Conservation (phyloP, 2,888 invertebrate genomes). For the Drosophila siamana region DNA sequence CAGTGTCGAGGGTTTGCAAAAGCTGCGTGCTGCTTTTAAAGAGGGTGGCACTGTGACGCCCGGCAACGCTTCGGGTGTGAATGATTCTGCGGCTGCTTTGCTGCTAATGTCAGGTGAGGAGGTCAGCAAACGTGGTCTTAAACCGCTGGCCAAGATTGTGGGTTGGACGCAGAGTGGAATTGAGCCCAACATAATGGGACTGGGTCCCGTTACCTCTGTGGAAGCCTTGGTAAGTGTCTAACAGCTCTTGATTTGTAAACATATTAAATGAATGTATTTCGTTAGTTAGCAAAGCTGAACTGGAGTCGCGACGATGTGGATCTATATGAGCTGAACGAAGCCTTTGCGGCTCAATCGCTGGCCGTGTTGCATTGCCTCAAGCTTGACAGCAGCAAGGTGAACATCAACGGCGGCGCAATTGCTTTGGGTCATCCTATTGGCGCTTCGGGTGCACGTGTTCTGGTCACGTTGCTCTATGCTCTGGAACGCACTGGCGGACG, state of each 20-base stretch:
- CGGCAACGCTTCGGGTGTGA: conserved; percentile 92
- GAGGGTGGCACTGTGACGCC: conserved; percentile 91
- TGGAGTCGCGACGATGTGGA: conserved; percentile 91
- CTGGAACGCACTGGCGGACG: conserved; percentile 88
- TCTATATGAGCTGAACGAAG: conserved; percentile 94
- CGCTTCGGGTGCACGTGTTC: conserved; percentile 88
- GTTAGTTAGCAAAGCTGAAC: conserved; percentile 88
- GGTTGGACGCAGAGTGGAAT: conserved; percentile 92
- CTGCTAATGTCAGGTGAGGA: conserved; percentile 89
- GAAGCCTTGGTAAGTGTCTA: conserved; percentile 87
- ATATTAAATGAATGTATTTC: neutral
- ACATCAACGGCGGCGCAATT: conserved; percentile 93
- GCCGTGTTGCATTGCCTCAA: conserved; percentile 88
- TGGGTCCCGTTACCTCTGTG: conserved; percentile 91
- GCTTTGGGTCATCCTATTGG: conserved; percentile 94
- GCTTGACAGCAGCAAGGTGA: conserved; percentile 89
- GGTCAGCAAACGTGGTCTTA: conserved; percentile 87
- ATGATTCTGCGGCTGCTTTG: conserved; percentile 96
- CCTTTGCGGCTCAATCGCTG: conserved; percentile 92
- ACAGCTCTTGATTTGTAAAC: neutral
- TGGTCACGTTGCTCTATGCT: conserved; percentile 91
- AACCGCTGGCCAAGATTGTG: conserved; percentile 90
- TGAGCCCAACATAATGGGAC: conserved; percentile 92
- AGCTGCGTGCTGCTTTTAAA: conserved; percentile 89
- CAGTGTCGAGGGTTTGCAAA: conserved; percentile 87